Percentiles rank a stretch among this genome's conserved stretches.
phyloP scores from a whole-genome alignment of 2,888 invertebrate genomes.

The Heliconius charithonia region DNA sequence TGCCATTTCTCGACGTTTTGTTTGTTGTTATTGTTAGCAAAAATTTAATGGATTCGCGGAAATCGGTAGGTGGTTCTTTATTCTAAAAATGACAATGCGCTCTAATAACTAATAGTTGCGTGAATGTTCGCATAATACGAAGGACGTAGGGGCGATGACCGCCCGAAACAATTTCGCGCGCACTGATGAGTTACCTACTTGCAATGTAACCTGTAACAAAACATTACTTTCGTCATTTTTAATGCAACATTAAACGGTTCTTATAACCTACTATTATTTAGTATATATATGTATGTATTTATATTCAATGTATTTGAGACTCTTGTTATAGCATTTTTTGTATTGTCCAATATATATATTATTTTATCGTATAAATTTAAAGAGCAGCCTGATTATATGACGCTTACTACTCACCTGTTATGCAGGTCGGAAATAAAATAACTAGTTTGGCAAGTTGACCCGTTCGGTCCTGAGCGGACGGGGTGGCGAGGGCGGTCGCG shows the following conservation, averaged over 20 bases:
- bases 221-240: conserved; percentile 40
- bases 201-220: conserved; percentile 50
- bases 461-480: conserved; percentile 56
- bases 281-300: neutral
- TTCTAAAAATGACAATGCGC: conserved; percentile 48
- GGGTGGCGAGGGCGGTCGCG: conserved; percentile 67
- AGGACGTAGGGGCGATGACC: conserved; percentile 59
- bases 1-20: neutral
- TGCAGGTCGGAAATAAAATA: conserved; percentile 61
- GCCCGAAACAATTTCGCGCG: conserved; percentile 57
- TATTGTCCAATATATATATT: neutral
- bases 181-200: conserved; percentile 51
- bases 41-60: neutral
- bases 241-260: conserved; percentile 16
- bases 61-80: neutral
- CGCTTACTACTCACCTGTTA: conserved; percentile 47
- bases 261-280: conserved; percentile 29
- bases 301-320: neutral
- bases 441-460: conserved; percentile 66
- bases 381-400: conserved; percentile 42
- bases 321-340: conserved; percentile 6
- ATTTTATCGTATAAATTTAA: conserved; percentile 14
- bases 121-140: conserved; percentile 54
- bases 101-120: conserved; percentile 55
- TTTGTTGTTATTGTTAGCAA: neutral